Evolutionary conservation across 2,888 invertebrate genomes (phyloP), one percentile per base, ranked within the genome.

Genomic region (Chrysina gloriosa): DNA sequence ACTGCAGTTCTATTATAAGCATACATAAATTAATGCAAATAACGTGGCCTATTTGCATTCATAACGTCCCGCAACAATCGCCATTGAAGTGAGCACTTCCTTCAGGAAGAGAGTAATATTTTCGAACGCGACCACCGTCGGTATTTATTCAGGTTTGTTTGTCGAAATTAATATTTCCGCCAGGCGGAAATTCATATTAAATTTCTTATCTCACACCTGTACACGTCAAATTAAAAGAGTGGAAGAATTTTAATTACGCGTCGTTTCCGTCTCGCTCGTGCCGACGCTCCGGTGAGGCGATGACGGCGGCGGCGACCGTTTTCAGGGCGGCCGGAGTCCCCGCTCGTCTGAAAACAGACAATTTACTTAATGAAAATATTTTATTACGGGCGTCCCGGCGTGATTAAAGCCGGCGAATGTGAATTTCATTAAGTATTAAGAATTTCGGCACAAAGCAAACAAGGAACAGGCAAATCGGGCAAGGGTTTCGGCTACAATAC

Each of bases 291-390:
- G n/a, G 9, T 7, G 11, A 25, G 7, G 25, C 23, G 25, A 7
- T 7, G 23, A 7, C 4, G 23, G 23, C 47, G 23, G 21, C 25
- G 21, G 9, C 23, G 19, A 7, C 23, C 19, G 23, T 16, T 50
- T 11, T 3, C 14, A 3, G 11, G 16, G 54, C 54, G 9, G 31
- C 16, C 31, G 54, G 27, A 27, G 5, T 11, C 19, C 54, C 21
- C 7, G 34, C n/a, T 48, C 14, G 48, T 64, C 63, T 48, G 36
- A 64, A 34, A 50, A 36, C 63, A 64, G 63, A 64, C 63, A 64
- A 64, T 64, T 64, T 64, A 50, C 63, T 64, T 64, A 64, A 64
- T 64, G 63, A 64, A 64, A 64, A 64, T 64, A 64, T 64, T 64
- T 64, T 50, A 64, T 64, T 50, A 50, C 34, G 29, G 36, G 36